phyloP scores from a whole-genome alignment of 1,140 invertebrate species.

The Paracyclopina nana region DNA sequence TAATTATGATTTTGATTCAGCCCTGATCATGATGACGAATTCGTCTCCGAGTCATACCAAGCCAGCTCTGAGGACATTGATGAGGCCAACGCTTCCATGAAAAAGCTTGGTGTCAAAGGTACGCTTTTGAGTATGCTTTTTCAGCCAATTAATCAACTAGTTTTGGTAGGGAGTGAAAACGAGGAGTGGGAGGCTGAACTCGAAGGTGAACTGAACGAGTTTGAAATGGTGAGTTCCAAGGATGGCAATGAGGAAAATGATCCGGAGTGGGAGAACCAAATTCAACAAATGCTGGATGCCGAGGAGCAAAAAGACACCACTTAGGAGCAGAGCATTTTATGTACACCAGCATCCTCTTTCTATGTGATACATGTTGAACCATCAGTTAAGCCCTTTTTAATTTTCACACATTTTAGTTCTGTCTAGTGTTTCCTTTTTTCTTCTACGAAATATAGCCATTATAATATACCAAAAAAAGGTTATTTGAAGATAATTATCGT shows the following conservation, averaged over 20 bases:
- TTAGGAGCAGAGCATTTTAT: no score
- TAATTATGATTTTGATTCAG: no score
- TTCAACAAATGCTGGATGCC: conserved; percentile 14
- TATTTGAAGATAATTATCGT: no score
- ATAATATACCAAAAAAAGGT: no score
- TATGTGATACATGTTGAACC: no score
- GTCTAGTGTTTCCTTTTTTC: no score
- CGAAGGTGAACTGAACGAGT: conserved; percentile 15
- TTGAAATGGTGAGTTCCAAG: conserved; percentile 6
- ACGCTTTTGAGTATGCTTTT: not conserved
- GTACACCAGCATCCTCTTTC: no score
- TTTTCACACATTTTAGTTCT: no score
- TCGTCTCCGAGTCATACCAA: conserved; percentile 11
- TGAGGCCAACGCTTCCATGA: conserved; percentile 9
- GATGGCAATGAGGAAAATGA: no score
- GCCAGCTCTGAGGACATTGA: conserved; percentile 1
- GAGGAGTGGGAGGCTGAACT: conserved; percentile 13
- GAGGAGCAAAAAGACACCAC: no score
- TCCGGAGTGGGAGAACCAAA: conserved; percentile 13
- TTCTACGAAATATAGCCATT: no score
- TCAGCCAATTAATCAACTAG: not conserved
- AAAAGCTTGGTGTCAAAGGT: conserved; percentile 7
- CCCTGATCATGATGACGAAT: conserved; percentile 2
- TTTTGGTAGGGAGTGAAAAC: not conserved
- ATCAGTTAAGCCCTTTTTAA: no score